Conservation (phyloP, 2,888 invertebrate genomes). For the Malthinus flaveolus region DNA sequence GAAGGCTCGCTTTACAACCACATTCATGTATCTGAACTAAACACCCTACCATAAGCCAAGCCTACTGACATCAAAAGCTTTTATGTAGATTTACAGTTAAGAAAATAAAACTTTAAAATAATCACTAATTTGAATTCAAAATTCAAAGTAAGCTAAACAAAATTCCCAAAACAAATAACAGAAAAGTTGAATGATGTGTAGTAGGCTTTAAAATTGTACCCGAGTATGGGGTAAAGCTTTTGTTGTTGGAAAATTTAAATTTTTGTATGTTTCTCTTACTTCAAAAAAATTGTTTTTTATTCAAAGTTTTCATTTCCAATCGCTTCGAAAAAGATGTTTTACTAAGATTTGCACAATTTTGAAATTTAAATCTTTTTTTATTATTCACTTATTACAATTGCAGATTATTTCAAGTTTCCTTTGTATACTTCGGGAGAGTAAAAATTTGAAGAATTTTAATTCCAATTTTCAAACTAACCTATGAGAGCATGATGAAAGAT, state of each 20-base stretch:
- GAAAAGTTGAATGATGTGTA: constrained; percentile 9
- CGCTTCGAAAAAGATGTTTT: too few species aligned
- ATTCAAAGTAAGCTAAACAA: constrained; percentile 38
- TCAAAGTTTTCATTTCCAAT: too few species aligned
- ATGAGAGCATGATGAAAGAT: too few species aligned
- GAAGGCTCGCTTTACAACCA: constrained; percentile 46
- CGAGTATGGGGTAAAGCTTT: background rate
- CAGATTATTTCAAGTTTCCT: too few species aligned
- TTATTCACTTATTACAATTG: too few species aligned
- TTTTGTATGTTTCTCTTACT: background rate
- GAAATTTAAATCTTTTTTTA: too few species aligned
- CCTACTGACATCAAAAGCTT: constrained; percentile 52
- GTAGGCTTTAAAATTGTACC: background rate
- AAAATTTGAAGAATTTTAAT: too few species aligned
- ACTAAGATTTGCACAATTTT: too few species aligned
- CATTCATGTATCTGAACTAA: constrained; percentile 43
- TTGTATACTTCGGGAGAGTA: too few species aligned
- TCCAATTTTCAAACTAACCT: too few species aligned
- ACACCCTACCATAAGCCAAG: constrained; percentile 50
- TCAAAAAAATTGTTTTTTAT: too few species aligned
- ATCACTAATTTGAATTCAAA: constrained; percentile 48
- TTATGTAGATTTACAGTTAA: constrained; percentile 54
- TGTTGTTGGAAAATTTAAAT: constrained; percentile 2
- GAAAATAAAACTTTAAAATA: constrained; percentile 55
- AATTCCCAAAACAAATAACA: constrained; percentile 32